Conservation (phyloP, 2,797 vertebrate species). For the Hypotaenidia philippensis region DNA sequence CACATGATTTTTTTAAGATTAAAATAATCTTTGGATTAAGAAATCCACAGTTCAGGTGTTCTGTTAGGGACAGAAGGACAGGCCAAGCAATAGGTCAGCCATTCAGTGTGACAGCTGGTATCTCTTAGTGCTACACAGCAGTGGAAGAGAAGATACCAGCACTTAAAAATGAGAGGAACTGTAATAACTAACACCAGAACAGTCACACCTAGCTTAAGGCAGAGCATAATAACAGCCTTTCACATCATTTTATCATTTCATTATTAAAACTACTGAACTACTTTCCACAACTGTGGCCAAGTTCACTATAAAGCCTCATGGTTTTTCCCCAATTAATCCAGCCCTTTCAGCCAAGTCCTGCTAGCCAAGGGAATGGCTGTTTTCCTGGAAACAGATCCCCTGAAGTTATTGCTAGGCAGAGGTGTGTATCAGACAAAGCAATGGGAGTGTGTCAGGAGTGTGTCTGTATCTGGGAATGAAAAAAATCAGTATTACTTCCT, state of each 20-base stretch:
- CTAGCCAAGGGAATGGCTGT: neutral
- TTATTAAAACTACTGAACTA: neutral
- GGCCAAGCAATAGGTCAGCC: neutral
- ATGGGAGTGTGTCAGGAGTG: neutral
- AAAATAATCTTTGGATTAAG: slow-evolving; percentile 31
- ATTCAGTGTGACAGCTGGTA: neutral
- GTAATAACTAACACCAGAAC: neutral
- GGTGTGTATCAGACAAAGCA: neutral
- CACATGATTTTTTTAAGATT: neutral
- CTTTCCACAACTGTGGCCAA: neutral
- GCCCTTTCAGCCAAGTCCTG: neutral
- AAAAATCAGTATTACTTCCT: neutral
- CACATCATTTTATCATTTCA: neutral
- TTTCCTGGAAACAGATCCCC: neutral
- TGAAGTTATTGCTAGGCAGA: neutral
- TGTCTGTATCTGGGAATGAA: neutral
- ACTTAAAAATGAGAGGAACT: neutral
- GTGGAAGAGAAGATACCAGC: neutral
- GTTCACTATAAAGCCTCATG: neutral
- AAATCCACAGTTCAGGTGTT: slow-evolving; percentile 3
- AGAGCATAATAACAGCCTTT: neutral
- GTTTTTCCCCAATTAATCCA: neutral
- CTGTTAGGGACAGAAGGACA: neutral
- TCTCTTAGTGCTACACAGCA: slow-evolving; percentile 38
- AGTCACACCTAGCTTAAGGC: neutral